Evolutionary conservation across 2,888 invertebrate genomes (phyloP).

Genomic region (Pseudoips prasinana): DNA sequence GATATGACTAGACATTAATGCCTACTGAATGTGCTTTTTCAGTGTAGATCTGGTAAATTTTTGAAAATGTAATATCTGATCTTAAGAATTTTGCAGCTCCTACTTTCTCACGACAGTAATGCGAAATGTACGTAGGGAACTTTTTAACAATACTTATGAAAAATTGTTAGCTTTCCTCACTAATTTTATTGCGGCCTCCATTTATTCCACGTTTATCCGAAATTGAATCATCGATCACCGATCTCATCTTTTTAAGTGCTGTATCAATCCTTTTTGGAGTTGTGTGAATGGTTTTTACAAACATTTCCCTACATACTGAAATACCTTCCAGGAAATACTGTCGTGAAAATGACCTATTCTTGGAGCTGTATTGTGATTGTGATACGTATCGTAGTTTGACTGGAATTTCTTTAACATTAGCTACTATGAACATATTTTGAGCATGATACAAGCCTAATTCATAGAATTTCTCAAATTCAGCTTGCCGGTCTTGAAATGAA

Average conservation of each 20-base stretch:
- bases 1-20: slow-evolving; percentile 4
- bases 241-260: slow-evolving; percentile 8
- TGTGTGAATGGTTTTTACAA: slow-evolving; percentile 15
- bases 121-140: slow-evolving; percentile 9
- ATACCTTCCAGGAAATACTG: slow-evolving; percentile 7
- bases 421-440: slow-evolving; percentile 5
- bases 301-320: slow-evolving; percentile 13
- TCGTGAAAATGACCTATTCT: slow-evolving; percentile 7
- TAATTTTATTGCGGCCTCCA: slow-evolving; percentile 4
- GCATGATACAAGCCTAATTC: slow-evolving; percentile 8
- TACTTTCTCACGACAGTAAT: slow-evolving; percentile 9
- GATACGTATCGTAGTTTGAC: slow-evolving; percentile 1
- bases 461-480: slow-evolving; percentile 10
- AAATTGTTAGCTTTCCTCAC: slow-evolving; percentile 1
- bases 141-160: slow-evolving; percentile 11
- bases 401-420: slow-evolving; percentile 3
- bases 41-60: slow-evolving; percentile 11
- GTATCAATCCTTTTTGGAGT: slow-evolving; percentile 14
- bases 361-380: slow-evolving; percentile 3
- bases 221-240: slow-evolving; percentile 4
- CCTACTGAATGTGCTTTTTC: slow-evolving; percentile 9
- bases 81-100: slow-evolving; percentile 10
- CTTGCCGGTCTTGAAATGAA: not conserved
- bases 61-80: slow-evolving; percentile 6
- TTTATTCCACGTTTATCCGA: slow-evolving; percentile 8